A percentile compares a stretch with the other conserved stretches of the same genome.
Conservation (phyloP, 2,113 vertebrate species). For the Fulica atra region DNA sequence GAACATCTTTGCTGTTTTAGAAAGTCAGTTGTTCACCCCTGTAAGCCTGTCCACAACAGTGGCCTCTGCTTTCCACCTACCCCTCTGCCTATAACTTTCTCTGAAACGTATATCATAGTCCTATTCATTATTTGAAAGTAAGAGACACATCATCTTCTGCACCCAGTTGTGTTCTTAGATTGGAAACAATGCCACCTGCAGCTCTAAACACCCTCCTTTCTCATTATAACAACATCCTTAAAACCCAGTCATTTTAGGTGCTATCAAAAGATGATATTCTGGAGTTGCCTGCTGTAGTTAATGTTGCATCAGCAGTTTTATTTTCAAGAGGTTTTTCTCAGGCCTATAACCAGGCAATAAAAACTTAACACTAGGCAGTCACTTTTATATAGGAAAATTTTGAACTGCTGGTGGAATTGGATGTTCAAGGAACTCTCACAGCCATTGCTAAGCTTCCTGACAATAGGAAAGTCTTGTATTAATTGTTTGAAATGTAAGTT, state of each 20-base stretch:
- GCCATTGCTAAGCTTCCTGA: background rate
- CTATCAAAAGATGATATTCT: slow-evolving; percentile 62
- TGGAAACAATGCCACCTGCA: slow-evolving; percentile 69
- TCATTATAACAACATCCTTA: slow-evolving; percentile 67
- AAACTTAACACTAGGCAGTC: background rate
- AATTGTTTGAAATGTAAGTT: background rate
- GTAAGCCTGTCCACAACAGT: background rate
- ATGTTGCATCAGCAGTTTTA: slow-evolving; percentile 62
- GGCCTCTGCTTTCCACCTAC: background rate
- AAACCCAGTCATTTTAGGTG: slow-evolving; percentile 72
- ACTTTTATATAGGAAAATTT: background rate
- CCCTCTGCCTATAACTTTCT: background rate
- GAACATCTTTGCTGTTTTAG: rapidly evolving
- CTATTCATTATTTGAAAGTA: slow-evolving; percentile 49
- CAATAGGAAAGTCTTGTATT: background rate
- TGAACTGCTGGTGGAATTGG: background rate
- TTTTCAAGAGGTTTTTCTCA: background rate
- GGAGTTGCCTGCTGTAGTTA: slow-evolving; percentile 32
- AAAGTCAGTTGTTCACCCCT: background rate
- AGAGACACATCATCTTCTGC: slow-evolving; percentile 33
- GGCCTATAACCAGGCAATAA: slow-evolving; percentile 6
- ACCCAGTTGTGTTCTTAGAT: slow-evolving; percentile 70
- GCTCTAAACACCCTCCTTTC: slow-evolving; percentile 55
- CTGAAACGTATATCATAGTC: background rate
- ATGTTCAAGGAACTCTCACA: background rate